Percentiles rank a stretch among this genome's conserved stretches.
These are phyloP conservation scores for Hydrochoerus hydrochaeris DNA, from an alignment of 2,113 vertebrate genomes.

Conservation along the genomic window DNA sequence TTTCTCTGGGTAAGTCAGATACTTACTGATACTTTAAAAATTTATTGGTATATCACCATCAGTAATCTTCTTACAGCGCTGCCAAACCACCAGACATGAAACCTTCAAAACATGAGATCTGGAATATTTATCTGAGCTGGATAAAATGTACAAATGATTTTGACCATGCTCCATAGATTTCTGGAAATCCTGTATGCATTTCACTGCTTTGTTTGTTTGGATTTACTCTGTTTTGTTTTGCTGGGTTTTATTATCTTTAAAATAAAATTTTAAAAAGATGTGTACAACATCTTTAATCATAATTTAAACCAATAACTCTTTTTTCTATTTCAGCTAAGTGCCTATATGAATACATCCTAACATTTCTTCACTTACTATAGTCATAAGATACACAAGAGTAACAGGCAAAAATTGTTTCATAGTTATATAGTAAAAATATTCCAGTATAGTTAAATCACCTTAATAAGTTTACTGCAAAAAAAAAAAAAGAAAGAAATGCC, in stretches of 20 bases:
- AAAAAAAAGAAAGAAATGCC: too few relatives aligned
- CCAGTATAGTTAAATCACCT: neutral
- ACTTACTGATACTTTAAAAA: neutral
- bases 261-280: too few relatives aligned
- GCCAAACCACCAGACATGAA: neutral
- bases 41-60: neutral
- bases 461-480: neutral
- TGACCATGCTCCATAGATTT: neutral
- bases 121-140: neutral
- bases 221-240: too few relatives aligned
- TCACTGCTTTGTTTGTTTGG: too few relatives aligned
- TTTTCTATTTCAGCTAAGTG: neutral
- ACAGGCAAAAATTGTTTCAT: neutral
- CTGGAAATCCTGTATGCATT: too few relatives aligned
- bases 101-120: neutral
- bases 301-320: neutral
- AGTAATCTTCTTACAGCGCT: neutral
- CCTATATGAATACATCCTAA: neutral
- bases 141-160: neutral
- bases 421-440: neutral
- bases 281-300: neutral
- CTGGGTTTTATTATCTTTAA: too few relatives aligned
- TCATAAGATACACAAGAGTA: neutral
- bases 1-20: neutral
- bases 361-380: neutral